phyloP scores from a whole-genome alignment of 2,797 vertebrate genomes.

The Phoxinus dragarum region DNA sequence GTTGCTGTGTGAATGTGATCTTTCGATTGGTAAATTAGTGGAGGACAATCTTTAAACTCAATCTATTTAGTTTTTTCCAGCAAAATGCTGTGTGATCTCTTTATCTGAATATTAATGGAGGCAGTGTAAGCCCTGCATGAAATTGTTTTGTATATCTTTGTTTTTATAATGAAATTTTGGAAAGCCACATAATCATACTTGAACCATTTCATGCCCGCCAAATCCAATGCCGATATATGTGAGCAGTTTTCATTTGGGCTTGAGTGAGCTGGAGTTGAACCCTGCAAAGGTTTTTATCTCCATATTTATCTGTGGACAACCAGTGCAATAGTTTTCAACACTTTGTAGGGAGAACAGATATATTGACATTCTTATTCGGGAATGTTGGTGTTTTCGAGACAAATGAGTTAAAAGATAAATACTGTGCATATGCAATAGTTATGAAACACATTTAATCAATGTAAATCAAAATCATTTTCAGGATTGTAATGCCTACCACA shows the following conservation, averaged over 20 bases:
- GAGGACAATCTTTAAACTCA: conserved; percentile 52
- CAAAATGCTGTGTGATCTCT: conserved; percentile 15
- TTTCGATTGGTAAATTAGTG: conserved; percentile 46
- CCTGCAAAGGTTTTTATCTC: conserved; percentile 39
- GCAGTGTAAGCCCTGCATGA: conserved; percentile 50
- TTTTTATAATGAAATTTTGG: conserved; percentile 17
- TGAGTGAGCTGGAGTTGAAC: conserved; percentile 44
- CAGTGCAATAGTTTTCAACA: conserved; percentile 66
- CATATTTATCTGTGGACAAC: conserved; percentile 47
- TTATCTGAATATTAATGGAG: conserved; percentile 15
- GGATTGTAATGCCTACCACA: conserved; percentile 33
- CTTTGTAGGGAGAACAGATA: conserved; percentile 52
- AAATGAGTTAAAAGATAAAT: conserved; percentile 36
- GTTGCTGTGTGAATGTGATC: conserved; percentile 43
- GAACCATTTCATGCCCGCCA: conserved; percentile 41
- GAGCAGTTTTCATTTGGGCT: conserved; percentile 47
- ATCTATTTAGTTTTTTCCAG: conserved; percentile 4
- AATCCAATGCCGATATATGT: conserved; percentile 27
- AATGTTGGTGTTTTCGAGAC: conserved; percentile 24
- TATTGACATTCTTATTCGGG: conserved; percentile 49
- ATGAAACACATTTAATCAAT: conserved; percentile 15
- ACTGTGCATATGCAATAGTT: conserved; percentile 53
- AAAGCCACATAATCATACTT: conserved; percentile 38
- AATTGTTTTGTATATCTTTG: conserved; percentile 17
- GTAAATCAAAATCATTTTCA: conserved; percentile 40